Percentiles rank a stretch among this genome's conserved stretches.
These are phyloP conservation scores for Hemicordylus capensis DNA, from an alignment of 2,113 vertebrate species.

Conservation along the genomic window DNA sequence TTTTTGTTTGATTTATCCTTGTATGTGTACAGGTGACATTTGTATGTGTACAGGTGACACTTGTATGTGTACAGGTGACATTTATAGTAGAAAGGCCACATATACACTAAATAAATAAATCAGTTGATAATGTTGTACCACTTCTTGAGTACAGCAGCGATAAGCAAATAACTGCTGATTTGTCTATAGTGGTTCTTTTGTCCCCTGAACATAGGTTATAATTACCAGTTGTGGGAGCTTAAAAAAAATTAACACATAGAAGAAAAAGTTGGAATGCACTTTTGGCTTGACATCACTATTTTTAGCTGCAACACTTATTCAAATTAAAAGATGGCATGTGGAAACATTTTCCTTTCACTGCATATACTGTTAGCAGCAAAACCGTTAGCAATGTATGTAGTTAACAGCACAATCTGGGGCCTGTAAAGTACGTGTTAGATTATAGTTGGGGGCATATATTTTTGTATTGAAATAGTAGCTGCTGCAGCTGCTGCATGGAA, in stretches of 20 bases:
- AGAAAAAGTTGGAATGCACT: conserved; percentile 14
- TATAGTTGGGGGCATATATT: conserved; percentile 55
- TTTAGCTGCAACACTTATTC: conserved; percentile 33
- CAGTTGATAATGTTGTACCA: neutral
- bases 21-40: neutral
- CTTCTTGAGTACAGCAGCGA: neutral
- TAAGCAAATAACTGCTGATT: neutral
- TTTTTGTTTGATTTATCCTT: neutral
- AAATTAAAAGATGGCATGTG: conserved; percentile 53
- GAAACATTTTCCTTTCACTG: conserved; percentile 65
- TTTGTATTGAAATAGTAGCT: conserved; percentile 42
- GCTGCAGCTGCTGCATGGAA: conserved; percentile 36
- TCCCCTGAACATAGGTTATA: neutral
- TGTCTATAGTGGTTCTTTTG: neutral
- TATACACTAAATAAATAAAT: neutral
- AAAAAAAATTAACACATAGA: neutral
- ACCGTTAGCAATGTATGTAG: conserved; percentile 39
- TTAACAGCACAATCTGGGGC: conserved; percentile 5
- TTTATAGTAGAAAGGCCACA: neutral
- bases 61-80: no score
- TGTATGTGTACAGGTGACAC: no score
- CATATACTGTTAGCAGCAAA: conserved; percentile 64
- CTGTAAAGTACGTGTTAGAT: conserved; percentile 49
- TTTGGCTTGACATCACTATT: conserved; percentile 49
- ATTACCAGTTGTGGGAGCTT: conserved; percentile 25